Percentiles rank a stretch among this genome's conserved stretches.
Conservation (phyloP, 1,140 invertebrate genomes). For the Neodiprion fabricii region DNA sequence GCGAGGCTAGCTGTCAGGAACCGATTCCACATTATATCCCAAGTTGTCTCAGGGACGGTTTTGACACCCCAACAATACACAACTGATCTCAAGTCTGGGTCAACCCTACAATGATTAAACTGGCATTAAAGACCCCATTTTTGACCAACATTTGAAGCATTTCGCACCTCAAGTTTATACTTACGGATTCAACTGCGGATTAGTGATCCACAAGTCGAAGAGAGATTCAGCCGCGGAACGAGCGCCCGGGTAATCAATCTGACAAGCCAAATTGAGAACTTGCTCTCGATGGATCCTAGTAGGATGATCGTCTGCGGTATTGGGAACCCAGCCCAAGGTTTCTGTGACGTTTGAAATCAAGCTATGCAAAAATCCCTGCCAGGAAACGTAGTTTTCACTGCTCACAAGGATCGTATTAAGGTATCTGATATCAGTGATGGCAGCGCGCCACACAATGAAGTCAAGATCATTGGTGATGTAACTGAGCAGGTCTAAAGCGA, state of each 20-base stretch:
- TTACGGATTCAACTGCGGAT: constrained; percentile 1
- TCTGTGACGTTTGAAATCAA: not conserved
- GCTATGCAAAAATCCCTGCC: not conserved
- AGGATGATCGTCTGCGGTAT: not conserved
- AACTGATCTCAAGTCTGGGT: constrained; percentile 52
- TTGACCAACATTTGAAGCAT: not conserved
- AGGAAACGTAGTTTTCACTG: not conserved
- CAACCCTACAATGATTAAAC: constrained; percentile 43
- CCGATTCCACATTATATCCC: constrained; percentile 61
- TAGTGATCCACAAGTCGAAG: not conserved
- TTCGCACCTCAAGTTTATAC: not conserved
- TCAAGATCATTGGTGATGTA: constrained; percentile 60
- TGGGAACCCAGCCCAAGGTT: not conserved
- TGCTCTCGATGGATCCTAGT: constrained; percentile 1
- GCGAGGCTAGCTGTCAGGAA: constrained; percentile 62
- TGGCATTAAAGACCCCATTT: not conserved
- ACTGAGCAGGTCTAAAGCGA: constrained; percentile 61
- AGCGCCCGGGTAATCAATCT: not conserved
- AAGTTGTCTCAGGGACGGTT: constrained; percentile 61
- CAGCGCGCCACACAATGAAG: constrained; percentile 62
- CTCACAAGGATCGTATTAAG: constrained; percentile 39
- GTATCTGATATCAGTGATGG: constrained; percentile 32
- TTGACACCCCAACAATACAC: constrained; percentile 64
- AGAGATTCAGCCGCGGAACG: not conserved
- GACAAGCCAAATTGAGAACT: not conserved